Evolutionary conservation across 2,113 vertebrate genomes (phyloP).

Genomic region (Rhinoderma darwinii): DNA sequence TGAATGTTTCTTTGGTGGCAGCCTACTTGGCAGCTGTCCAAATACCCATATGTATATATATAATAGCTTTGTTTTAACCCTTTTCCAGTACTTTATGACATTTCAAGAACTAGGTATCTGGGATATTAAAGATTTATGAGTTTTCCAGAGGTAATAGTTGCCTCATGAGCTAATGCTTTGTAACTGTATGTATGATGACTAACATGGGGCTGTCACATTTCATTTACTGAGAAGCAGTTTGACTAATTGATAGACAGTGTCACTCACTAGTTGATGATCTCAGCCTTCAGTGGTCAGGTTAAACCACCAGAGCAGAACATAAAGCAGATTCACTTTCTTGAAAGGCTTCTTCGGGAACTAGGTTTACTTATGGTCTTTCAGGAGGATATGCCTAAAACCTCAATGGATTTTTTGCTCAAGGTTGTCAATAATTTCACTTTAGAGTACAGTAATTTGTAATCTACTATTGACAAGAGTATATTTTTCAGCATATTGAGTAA

Average conservation of each 20-base stretch:
- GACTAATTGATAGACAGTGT: constrained; percentile 35
- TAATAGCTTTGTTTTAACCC: constrained; percentile 17
- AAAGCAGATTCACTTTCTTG: neutral
- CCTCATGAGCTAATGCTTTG: neutral
- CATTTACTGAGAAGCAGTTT: constrained; percentile 19
- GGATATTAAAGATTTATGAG: neutral
- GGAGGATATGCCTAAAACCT: neutral
- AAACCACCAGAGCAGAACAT: constrained; percentile 26
- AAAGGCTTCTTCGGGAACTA: constrained; percentile 13
- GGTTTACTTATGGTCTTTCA: neutral
- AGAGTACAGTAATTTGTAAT: constrained; percentile 27
- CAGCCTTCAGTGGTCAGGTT: constrained; percentile 10
- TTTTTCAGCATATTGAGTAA: neutral
- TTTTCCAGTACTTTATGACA: neutral
- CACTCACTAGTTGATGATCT: neutral
- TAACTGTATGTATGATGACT: constrained; percentile 17
- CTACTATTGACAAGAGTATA: neutral
- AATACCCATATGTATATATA: neutral
- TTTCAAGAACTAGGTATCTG: neutral
- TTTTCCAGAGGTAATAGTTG: neutral
- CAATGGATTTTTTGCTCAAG: constrained; percentile 16
- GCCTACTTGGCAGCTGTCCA: neutral
- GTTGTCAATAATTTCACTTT: constrained; percentile 10
- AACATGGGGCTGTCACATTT: constrained; percentile 1
- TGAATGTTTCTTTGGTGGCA: constrained; percentile 28